These are phyloP conservation scores for Tauraco erythrolophus DNA, from an alignment of 2,113 vertebrate species.

Conservation along the genomic window DNA sequence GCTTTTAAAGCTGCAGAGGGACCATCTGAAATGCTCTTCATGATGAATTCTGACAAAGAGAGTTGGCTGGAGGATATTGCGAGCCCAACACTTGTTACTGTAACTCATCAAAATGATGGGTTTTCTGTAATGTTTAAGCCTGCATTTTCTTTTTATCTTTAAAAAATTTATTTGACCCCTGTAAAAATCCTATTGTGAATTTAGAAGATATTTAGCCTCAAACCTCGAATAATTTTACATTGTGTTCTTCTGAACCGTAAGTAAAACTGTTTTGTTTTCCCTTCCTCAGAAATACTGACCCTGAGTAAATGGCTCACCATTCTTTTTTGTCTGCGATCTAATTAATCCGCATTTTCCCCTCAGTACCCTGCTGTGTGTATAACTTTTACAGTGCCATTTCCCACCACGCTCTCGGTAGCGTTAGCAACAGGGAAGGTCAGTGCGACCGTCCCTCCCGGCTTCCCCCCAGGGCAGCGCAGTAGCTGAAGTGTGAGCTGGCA, in stretches of 20 bases:
- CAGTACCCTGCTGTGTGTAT: neutral
- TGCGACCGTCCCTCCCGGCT: neutral
- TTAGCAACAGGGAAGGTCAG: neutral
- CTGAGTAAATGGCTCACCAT: neutral
- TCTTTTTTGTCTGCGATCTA: neutral
- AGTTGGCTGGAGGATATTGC: slow-evolving; percentile 14
- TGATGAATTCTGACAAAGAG: slow-evolving; percentile 20
- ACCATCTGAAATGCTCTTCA: neutral
- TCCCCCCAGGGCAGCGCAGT: neutral
- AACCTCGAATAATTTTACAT: neutral
- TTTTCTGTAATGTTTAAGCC: neutral
- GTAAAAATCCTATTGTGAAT: neutral
- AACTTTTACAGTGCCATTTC: neutral
- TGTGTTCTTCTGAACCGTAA: neutral
- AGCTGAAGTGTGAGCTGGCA: neutral
- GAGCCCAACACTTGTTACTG: neutral
- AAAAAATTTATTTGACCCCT: slow-evolving; percentile 7
- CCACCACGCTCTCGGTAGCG: accelerated
- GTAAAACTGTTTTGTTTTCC: slow-evolving; percentile 5
- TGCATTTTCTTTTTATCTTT: neutral
- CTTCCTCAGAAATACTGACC: slow-evolving; percentile 12
- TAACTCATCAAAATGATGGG: neutral
- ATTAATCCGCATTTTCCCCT: slow-evolving; percentile 14
- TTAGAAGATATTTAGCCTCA: neutral
- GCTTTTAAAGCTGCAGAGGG: neutral